These are phyloP conservation scores for Hyperoodon ampullatus DNA, from an alignment of 2,113 vertebrate species.

Conservation along the genomic window DNA sequence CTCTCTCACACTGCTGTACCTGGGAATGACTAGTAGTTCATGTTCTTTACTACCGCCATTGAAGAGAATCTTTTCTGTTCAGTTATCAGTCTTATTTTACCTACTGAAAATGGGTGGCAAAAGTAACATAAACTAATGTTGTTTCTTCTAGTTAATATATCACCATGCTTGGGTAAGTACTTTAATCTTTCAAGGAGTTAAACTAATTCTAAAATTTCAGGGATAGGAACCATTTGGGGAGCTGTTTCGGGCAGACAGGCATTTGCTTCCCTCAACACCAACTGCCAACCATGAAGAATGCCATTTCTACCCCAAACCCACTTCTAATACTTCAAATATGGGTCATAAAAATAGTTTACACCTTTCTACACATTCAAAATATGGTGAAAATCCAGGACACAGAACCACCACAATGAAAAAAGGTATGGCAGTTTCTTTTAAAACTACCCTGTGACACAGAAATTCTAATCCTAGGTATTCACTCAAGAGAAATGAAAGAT, in stretches of 20 bases:
- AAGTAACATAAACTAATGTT: slow-evolving; percentile 24
- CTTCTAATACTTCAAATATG: slow-evolving; percentile 51
- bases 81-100: not conserved
- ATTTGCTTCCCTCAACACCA: slow-evolving; percentile 23
- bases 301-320: slow-evolving; percentile 47
- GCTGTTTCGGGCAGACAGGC: slow-evolving; percentile 13
- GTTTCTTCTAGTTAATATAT: slow-evolving; percentile 40
- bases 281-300: not conserved
- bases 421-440: slow-evolving; percentile 42
- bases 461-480: slow-evolving; percentile 56
- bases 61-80: slow-evolving; percentile 33
- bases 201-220: slow-evolving; percentile 23
- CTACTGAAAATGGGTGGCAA: slow-evolving; percentile 33
- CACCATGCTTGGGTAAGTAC: not conserved
- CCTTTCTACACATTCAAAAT: slow-evolving; percentile 60
- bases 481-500: slow-evolving; percentile 31
- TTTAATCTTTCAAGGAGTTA: slow-evolving; percentile 19
- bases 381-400: slow-evolving; percentile 33
- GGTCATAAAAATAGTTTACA: slow-evolving; percentile 66
- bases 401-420: slow-evolving; percentile 30
- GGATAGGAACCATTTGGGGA: not conserved
- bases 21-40: not conserved
- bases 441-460: slow-evolving; percentile 18
- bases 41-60: not conserved
- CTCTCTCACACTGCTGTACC: not conserved